Percentiles rank a stretch among this genome's conserved stretches.
These are phyloP conservation scores for Bombycilla garrulus DNA, from an alignment of 2,113 vertebrate species.

Conservation along the genomic window DNA sequence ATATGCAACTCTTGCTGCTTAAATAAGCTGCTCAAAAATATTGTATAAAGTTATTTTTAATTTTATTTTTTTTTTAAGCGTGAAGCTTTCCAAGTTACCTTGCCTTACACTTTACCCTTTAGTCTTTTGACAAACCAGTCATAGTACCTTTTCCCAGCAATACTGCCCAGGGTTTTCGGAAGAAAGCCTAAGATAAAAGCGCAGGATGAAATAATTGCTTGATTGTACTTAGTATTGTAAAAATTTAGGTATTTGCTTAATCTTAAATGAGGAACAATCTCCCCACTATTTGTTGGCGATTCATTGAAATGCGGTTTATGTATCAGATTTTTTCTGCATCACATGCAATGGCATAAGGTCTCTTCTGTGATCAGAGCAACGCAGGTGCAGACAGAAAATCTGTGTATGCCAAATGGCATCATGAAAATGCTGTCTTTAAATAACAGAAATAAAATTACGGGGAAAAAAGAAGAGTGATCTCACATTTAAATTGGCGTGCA, in stretches of 20 bases:
- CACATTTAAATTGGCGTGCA: not conserved
- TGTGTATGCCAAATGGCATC: not conserved
- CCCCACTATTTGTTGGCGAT: not conserved
- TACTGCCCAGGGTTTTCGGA: not conserved
- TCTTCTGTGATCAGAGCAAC: not conserved
- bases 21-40: not conserved
- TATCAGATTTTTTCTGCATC: not conserved
- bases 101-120: not conserved
- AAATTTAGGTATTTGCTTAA: not conserved
- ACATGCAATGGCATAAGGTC: not conserved
- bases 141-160: not conserved
- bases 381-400: not conserved
- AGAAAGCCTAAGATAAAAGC: not conserved
- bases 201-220: not conserved
- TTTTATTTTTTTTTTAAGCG: not conserved
- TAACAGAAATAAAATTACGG: not conserved
- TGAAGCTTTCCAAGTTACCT: not conserved
- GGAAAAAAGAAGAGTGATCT: not conserved
- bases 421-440: not conserved
- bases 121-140: not conserved
- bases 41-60: not conserved
- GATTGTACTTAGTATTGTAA: not conserved
- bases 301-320: not conserved
- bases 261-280: not conserved
- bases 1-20: conserved; percentile 28